Evolutionary conservation across 2,113 vertebrate species (phyloP).

Genomic region (Pandion haliaetus): DNA sequence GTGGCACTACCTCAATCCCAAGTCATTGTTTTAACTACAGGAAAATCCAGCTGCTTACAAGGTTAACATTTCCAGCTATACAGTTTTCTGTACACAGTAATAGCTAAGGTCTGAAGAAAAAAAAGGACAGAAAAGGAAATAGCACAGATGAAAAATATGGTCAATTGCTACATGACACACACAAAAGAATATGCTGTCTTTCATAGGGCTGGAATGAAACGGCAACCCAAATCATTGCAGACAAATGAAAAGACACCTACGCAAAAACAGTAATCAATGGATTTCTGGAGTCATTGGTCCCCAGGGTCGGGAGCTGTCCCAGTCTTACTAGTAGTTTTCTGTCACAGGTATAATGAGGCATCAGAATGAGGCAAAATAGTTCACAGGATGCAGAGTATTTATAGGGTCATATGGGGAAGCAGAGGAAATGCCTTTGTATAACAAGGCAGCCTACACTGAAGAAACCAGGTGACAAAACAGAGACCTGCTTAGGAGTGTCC

Average conservation of each 20-base stretch:
- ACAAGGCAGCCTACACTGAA: not conserved
- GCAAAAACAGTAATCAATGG: not conserved
- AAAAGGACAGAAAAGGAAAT: not conserved
- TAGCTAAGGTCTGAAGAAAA: not conserved
- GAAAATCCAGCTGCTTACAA: not conserved
- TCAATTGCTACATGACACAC: not conserved
- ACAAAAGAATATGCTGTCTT: not conserved
- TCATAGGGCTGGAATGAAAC: not conserved
- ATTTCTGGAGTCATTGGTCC: not conserved
- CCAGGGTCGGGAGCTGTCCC: not conserved
- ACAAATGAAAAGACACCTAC: not conserved
- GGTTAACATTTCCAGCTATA: not conserved
- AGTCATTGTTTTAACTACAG: not conserved
- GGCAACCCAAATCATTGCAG: not conserved
- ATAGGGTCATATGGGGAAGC: not conserved
- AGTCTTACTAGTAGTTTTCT: not conserved
- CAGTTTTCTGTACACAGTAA: not conserved
- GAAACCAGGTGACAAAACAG: not conserved
- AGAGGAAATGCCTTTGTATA: not conserved
- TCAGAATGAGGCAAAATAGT: not conserved
- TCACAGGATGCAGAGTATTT: not conserved
- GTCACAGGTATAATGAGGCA: not conserved
- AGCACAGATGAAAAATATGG: not conserved
- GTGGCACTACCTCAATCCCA: not conserved
- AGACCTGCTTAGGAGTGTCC: not conserved